Evolutionary conservation across 2,797 vertebrate genomes (phyloP), one percentile per base, ranked within the genome.

Genomic region (Presbytis comata): DNA sequence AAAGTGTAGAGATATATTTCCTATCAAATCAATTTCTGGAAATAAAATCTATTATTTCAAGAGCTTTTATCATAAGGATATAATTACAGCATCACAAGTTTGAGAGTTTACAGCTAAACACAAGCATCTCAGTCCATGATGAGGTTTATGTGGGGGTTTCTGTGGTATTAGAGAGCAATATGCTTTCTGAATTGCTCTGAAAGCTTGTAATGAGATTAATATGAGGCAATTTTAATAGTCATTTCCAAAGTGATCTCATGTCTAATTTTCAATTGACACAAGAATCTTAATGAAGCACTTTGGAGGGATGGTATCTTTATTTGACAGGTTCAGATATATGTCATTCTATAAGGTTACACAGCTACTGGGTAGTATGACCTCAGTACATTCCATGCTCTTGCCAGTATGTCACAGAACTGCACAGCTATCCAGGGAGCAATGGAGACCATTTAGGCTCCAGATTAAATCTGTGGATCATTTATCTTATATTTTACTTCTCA

Each of bases 191-290:
- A 70, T 48, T 61, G 21, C 46, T 91, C 61, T 44, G 17, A 75
- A 92, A 86, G 28, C 19, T 87, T 21, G 74, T 82, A 67, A 74
- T 85, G 79, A n/a, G 5, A 36, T 48, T 88, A 59, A 90, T 53
- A 78, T 12, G 19, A 91, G 21, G 6, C 17, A 57, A 50, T 75
- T 72, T 78, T 26, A 80, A 75, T 7, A 64, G 55, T 53, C n/a
- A 92, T 83, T 89, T 94, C 76, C 74, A 64, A 83, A 82, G 48
- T 78, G n/a, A 79, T 48, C 91, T 91, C 79, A 74, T 13, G 44
- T 78, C 16, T 46, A 14, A 61, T 94, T 89, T 75, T 92, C 44
- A 81, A 13, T 6, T 80, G 67, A 64, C 83, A 22, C 10, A 83
- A 41, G 50, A 87, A 88, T 70, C 26, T 26, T 64, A 64, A 44